Evolutionary conservation across 2,888 invertebrate species (phyloP), one percentile per base, ranked within the genome.

Genomic region (Tetropium fuscum): DNA sequence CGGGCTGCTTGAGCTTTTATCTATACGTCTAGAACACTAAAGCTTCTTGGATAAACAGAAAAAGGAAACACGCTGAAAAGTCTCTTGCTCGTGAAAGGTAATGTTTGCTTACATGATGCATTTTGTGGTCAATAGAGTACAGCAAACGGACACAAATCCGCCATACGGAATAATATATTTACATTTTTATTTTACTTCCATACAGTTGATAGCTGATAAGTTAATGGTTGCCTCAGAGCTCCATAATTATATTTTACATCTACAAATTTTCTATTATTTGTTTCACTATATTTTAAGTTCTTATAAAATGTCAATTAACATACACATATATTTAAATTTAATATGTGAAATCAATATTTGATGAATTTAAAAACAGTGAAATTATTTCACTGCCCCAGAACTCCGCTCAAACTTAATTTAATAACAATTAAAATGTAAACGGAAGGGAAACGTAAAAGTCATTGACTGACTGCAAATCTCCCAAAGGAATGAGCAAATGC

Each of bases 391-490:
- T n/a, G n/a, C n/a, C 34, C 13, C 11, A 15, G 7, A 34, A 34
- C 11, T 34, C 34, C 11, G 34, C 15, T 1, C 34, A 3, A 34
- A 13, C 34, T 34, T 7, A 13, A 34, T 13, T 13, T 34, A 34
- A 34, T 34, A 34, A 34, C 34, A 34, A 34, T 34, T 34, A 34
- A 13, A 34, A 34, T 13, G 34, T 34, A 3, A 34, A 34, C 15
- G 11, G 34, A 34, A 34, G 15, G 15, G 34, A 34, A 34, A 34
- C 15, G 15, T 7, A 13, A 15, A 8, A 34, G 15, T 79, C 78
- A 80, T 80, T 80, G 79, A 77, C 73, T 75, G 78, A 72, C 73
- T 74, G 72, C 74, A 71, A 70, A 71, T 74, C 74, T 64, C 30
- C 22, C 67, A 56, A 34, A 5, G 70, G 68, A 70, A 68, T 71